Evolutionary conservation across 2,113 vertebrate species (phyloP).

Genomic region (Silurus meridionalis): DNA sequence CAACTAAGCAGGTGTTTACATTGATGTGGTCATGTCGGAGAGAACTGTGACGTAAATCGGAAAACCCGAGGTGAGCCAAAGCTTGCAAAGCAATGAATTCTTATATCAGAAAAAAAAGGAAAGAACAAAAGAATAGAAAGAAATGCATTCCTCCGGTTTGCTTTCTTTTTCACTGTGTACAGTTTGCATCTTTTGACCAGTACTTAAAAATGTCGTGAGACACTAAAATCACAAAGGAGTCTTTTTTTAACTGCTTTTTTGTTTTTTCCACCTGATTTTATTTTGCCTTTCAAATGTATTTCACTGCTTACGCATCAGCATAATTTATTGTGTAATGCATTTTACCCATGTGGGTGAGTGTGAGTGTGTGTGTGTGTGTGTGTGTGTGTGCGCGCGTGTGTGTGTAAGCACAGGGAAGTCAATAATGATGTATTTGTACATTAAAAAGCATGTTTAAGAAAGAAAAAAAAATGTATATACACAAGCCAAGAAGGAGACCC

Average conservation of each 20-base stretch:
- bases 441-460: slow-evolving; percentile 83
- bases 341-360: slow-evolving; percentile 85
- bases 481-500: slow-evolving; percentile 71
- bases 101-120: slow-evolving; percentile 73
- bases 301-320: slow-evolving; percentile 92
- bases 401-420: slow-evolving; percentile 76
- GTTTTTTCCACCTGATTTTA: slow-evolving; percentile 67
- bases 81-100: slow-evolving; percentile 85
- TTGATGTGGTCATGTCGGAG: slow-evolving; percentile 87
- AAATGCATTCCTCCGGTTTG: slow-evolving; percentile 67
- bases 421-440: slow-evolving; percentile 93
- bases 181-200: slow-evolving; percentile 79
- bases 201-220: slow-evolving; percentile 98
- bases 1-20: slow-evolving; percentile 89
- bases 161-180: slow-evolving; percentile 77
- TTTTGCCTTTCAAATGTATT: slow-evolving; percentile 90
- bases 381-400: not conserved
- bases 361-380: not conserved
- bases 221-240: slow-evolving; percentile 96
- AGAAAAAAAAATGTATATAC: slow-evolving; percentile 39
- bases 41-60: slow-evolving; percentile 75
- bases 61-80: slow-evolving; percentile 60
- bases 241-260: slow-evolving; percentile 78
- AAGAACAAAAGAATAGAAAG: slow-evolving; percentile 44
- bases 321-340: slow-evolving; percentile 96